phyloP scores from a whole-genome alignment of 2,888 invertebrate species.

The Caenorhabditis sp. region DNA sequence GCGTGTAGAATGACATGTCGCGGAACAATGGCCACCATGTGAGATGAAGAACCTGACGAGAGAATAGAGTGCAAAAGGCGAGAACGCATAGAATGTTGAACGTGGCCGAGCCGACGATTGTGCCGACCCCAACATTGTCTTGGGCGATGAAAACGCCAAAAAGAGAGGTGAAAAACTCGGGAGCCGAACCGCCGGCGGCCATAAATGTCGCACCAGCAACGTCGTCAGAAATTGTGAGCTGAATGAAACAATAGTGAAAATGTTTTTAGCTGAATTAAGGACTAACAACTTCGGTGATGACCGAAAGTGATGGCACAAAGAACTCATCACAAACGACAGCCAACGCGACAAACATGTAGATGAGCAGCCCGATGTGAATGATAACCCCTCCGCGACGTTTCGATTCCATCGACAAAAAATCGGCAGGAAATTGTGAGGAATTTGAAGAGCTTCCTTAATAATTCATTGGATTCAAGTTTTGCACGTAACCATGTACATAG shows the following conservation, averaged over 20 bases:
- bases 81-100: slow-evolving; percentile 69
- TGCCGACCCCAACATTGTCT: slow-evolving; percentile 92
- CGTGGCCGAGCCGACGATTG: slow-evolving; percentile 84
- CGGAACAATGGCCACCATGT: slow-evolving; percentile 68
- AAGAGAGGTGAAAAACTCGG: slow-evolving; percentile 90
- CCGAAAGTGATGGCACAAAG: slow-evolving; percentile 95
- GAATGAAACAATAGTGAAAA: background rate
- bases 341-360: slow-evolving; percentile 97
- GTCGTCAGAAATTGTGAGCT: slow-evolving; percentile 89
- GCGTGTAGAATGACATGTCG: slow-evolving; percentile 64
- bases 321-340: slow-evolving; percentile 99
- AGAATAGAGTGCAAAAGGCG: slow-evolving; percentile 67
- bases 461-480: background rate
- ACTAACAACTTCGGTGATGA: slow-evolving; percentile 85
- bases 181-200: slow-evolving; percentile 98
- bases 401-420: slow-evolving; percentile 86
- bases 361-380: slow-evolving; percentile 84
- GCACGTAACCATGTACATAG: background rate
- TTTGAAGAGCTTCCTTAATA: slow-evolving; percentile 19
- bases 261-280: background rate
- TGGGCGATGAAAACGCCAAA: slow-evolving; percentile 97
- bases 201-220: slow-evolving; percentile 98
- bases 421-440: slow-evolving; percentile 72
- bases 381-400: slow-evolving; percentile 86
- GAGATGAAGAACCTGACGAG: slow-evolving; percentile 57